Evolutionary conservation across 2,113 vertebrate genomes (phyloP).

Genomic region (Patagioenas fasciata): DNA sequence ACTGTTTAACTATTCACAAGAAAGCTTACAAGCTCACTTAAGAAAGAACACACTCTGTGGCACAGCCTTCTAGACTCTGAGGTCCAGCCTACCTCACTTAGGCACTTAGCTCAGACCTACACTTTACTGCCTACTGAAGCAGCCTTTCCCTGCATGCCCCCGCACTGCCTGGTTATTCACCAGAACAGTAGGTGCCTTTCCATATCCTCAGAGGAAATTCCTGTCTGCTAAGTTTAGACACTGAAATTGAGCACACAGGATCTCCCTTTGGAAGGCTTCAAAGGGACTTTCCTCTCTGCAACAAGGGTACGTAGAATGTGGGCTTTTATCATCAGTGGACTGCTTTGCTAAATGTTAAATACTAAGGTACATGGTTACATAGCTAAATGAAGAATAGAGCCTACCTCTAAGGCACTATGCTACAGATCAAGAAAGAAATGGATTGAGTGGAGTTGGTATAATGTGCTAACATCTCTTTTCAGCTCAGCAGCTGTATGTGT

Average conservation of each 20-base stretch:
- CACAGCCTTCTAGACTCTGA: not conserved
- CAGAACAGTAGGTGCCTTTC: slow-evolving; percentile 22
- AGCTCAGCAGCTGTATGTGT: not conserved
- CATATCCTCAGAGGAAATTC: slow-evolving; percentile 23
- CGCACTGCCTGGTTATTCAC: not conserved
- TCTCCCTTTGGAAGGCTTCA: slow-evolving; percentile 31
- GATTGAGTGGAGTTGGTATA: not conserved
- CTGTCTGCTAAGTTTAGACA: slow-evolving; percentile 35
- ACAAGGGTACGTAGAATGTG: not conserved
- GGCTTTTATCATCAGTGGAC: not conserved
- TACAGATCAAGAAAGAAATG: not conserved
- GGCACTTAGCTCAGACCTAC: not conserved
- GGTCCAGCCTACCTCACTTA: not conserved
- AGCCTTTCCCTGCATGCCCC: not conserved
- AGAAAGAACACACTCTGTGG: not conserved
- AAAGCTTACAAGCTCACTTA: not conserved
- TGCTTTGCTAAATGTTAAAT: not conserved
- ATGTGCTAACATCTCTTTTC: not conserved
- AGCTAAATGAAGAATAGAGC: not conserved
- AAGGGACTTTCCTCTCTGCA: slow-evolving; percentile 5
- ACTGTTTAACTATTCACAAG: not conserved
- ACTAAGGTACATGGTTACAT: not conserved
- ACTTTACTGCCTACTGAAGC: not conserved
- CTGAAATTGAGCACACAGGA: slow-evolving; percentile 37
- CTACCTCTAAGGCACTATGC: not conserved